These are phyloP conservation scores for Limnothrissa miodon DNA, from an alignment of 2,113 vertebrate genomes.

Conservation along the genomic window DNA sequence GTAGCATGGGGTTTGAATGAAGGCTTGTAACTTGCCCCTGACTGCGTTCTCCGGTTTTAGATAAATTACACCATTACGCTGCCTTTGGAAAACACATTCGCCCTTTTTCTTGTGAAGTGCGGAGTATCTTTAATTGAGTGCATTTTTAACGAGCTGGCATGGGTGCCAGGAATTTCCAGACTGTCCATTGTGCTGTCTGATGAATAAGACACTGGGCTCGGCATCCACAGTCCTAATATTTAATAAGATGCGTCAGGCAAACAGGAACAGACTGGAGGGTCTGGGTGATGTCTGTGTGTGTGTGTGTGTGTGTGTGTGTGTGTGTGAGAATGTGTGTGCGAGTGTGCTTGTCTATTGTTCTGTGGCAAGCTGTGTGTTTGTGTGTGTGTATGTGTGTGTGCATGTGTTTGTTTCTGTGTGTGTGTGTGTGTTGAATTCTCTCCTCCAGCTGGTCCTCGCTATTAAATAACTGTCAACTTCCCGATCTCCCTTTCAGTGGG, in stretches of 20 bases:
- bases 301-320: background rate
- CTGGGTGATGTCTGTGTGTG: background rate
- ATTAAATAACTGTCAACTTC: background rate
- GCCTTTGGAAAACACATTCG: background rate
- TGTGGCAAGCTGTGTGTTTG: too few relatives aligned
- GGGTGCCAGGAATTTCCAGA: slow-evolving; percentile 43
- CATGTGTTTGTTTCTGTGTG: background rate
- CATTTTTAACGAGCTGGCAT: slow-evolving; percentile 51
- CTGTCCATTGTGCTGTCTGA: slow-evolving; percentile 48
- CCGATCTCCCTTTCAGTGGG: background rate
- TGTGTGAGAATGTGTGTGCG: background rate
- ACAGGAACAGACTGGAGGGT: slow-evolving; percentile 24
- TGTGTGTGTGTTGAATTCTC: background rate
- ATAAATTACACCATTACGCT: slow-evolving; percentile 37
- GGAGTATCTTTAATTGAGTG: slow-evolving; percentile 55
- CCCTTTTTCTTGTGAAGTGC: background rate
- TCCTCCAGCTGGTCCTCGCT: slow-evolving; percentile 3
- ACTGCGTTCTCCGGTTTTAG: background rate
- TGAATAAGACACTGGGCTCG: slow-evolving; percentile 49
- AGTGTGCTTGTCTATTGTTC: background rate
- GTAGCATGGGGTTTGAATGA: background rate
- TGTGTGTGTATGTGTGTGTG: background rate
- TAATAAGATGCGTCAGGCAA: slow-evolving; percentile 40
- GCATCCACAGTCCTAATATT: slow-evolving; percentile 45
- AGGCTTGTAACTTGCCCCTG: background rate